Conservation (phyloP, 2,113 vertebrate genomes). For the Paracanthobrama guichenoti region DNA sequence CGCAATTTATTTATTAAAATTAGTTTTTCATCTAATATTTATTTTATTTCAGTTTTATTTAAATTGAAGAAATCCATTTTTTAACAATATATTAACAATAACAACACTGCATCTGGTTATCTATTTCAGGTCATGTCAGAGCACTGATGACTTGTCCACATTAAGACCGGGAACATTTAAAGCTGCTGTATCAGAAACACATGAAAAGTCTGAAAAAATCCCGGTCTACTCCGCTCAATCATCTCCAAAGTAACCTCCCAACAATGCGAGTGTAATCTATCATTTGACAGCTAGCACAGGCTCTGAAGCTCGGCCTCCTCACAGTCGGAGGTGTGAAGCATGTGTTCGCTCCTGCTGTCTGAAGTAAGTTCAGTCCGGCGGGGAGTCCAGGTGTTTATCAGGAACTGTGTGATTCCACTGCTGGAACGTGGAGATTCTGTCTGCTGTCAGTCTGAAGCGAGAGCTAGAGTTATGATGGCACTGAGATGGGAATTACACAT, state of each 20-base stretch:
- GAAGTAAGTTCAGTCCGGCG: not conserved
- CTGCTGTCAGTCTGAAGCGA: slow-evolving; percentile 13
- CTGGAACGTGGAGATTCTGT: not conserved
- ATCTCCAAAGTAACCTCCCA: slow-evolving; percentile 10
- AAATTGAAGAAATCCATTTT: not conserved
- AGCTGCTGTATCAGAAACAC: not conserved
- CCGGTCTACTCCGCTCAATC: not conserved
- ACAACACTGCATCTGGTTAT: not conserved
- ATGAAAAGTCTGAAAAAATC: not conserved
- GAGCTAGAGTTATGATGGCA: not conserved
- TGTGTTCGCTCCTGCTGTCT: slow-evolving; percentile 20
- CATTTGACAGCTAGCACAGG: not conserved
- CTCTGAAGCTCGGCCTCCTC: not conserved
- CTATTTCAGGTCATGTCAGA: not conserved
- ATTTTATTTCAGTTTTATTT: not conserved
- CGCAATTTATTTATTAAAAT: no score
- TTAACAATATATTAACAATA: not conserved
- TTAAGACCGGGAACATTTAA: not conserved
- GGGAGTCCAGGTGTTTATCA: slow-evolving; percentile 35
- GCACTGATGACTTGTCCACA: not conserved
- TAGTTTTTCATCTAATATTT: not conserved
- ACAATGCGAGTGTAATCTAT: not conserved
- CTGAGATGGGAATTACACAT: slow-evolving; percentile 24
- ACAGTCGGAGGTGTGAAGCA: not conserved
- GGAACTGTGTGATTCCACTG: not conserved